A percentile compares a stretch with the other conserved stretches of the same genome.
Conservation (phyloP, 2,113 vertebrate species). For the Peromyscus maniculatus region DNA sequence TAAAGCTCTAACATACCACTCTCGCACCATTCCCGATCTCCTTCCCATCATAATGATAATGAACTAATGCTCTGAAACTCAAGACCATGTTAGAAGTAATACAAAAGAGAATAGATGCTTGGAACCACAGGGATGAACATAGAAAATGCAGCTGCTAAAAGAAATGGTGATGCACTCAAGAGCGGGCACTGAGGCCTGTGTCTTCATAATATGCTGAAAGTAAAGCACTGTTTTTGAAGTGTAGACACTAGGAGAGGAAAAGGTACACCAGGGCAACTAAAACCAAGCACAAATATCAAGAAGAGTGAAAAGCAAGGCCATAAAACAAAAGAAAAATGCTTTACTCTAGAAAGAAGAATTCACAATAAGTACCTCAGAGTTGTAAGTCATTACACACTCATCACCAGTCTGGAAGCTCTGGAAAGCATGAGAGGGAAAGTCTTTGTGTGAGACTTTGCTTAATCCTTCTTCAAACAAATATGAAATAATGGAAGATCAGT, state of each 20-base stretch:
- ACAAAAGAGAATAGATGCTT: neutral
- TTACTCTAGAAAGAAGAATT: neutral
- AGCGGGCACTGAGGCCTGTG: neutral
- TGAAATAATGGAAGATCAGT: neutral
- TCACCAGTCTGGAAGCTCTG: neutral
- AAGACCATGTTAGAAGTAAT: neutral
- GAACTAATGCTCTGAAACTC: neutral
- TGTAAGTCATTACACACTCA: neutral
- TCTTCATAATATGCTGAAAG: neutral
- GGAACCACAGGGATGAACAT: neutral
- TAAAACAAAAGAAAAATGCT: neutral
- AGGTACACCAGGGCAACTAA: neutral
- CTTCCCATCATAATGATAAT: neutral
- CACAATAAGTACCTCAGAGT: neutral
- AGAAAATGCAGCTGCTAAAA: neutral
- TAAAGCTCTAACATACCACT: neutral
- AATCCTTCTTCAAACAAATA: neutral
- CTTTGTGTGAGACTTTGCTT: neutral
- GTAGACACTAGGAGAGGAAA: neutral
- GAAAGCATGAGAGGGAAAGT: neutral
- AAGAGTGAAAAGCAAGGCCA: neutral
- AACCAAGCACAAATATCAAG: neutral
- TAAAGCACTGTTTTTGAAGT: neutral
- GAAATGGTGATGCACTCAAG: neutral
- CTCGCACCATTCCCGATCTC: neutral